phyloP scores from a whole-genome alignment of 2,888 invertebrate species.

The Laothoe populi region DNA sequence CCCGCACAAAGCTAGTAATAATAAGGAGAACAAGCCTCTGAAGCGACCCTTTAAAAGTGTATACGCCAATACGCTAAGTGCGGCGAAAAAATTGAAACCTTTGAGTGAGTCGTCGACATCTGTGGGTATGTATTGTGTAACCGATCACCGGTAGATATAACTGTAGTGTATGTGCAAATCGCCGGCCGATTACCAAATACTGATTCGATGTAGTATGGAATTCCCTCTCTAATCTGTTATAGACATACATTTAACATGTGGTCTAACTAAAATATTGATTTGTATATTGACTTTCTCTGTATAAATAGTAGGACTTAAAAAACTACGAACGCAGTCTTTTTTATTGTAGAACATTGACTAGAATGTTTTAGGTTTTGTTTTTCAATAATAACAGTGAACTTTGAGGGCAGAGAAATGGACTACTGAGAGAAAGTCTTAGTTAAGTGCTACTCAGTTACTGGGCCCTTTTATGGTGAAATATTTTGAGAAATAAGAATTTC shows the following conservation, averaged over 20 bases:
- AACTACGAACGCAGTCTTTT: too few relatives aligned
- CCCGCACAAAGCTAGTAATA: constrained; percentile 41
- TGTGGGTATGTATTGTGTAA: constrained; percentile 52
- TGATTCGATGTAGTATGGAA: background rate
- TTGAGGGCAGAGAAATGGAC: too few relatives aligned
- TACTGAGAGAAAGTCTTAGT: too few relatives aligned
- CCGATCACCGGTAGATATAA: constrained; percentile 37
- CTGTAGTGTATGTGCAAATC: constrained; percentile 34
- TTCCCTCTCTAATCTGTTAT: background rate
- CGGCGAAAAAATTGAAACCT: constrained; percentile 75
- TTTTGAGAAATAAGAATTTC: too few relatives aligned
- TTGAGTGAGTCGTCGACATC: constrained; percentile 59
- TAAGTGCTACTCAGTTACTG: too few relatives aligned
- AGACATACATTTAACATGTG: background rate
- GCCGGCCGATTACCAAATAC: constrained; percentile 28
- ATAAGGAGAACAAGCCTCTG: constrained; percentile 74
- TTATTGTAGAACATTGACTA: too few relatives aligned
- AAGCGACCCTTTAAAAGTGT: constrained; percentile 69
- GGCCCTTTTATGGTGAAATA: too few relatives aligned
- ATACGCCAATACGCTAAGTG: constrained; percentile 70
- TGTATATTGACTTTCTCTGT: background rate
- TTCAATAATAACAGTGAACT: too few relatives aligned
- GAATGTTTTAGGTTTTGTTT: too few relatives aligned
- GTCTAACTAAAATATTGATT: background rate
- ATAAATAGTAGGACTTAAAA: background rate